phyloP scores from a whole-genome alignment of 2,113 vertebrate species.

The Tautogolabrus adspersus region DNA sequence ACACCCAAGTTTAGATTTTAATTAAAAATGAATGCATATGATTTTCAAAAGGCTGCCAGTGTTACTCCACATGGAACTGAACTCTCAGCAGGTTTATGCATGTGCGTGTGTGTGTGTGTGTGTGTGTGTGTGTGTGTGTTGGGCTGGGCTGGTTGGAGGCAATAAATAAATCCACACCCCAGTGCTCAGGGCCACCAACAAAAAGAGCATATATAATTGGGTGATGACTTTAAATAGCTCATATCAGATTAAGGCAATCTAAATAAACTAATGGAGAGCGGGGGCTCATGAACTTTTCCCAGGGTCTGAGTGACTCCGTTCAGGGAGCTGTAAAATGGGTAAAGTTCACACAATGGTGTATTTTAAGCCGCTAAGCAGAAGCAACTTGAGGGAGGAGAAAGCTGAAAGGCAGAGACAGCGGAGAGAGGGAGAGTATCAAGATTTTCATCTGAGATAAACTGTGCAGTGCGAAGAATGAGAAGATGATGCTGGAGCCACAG shows the following conservation, averaged over 20 bases:
- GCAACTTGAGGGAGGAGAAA: constrained; percentile 25
- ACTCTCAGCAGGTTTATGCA: not conserved
- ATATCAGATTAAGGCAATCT: constrained; percentile 74
- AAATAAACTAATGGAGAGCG: constrained; percentile 72
- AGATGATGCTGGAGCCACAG: constrained; percentile 43
- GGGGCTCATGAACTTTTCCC: constrained; percentile 39
- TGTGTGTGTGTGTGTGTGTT: constrained; percentile 4
- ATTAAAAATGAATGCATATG: constrained; percentile 58
- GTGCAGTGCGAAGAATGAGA: constrained; percentile 26
- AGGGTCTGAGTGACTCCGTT: constrained; percentile 55
- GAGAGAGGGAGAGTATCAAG: constrained; percentile 50
- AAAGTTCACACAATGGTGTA: constrained; percentile 54
- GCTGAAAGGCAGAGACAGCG: constrained; percentile 27
- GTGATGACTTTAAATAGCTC: constrained; percentile 64
- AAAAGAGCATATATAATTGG: constrained; percentile 68
- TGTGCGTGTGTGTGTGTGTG: not conserved
- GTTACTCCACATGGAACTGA: constrained; percentile 22
- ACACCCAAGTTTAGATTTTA: constrained; percentile 54
- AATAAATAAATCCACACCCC: constrained; percentile 63
- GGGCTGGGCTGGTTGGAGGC: not conserved
- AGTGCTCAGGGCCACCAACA: constrained; percentile 67
- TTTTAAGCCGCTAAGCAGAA: constrained; percentile 54
- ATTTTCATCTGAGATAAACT: constrained; percentile 67
- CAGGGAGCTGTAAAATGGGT: constrained; percentile 20
- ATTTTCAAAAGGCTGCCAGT: constrained; percentile 41